Base-by-base conservation (phyloP, 2,888 invertebrate genomes). In the Standfussiana lucernea region DNA sequence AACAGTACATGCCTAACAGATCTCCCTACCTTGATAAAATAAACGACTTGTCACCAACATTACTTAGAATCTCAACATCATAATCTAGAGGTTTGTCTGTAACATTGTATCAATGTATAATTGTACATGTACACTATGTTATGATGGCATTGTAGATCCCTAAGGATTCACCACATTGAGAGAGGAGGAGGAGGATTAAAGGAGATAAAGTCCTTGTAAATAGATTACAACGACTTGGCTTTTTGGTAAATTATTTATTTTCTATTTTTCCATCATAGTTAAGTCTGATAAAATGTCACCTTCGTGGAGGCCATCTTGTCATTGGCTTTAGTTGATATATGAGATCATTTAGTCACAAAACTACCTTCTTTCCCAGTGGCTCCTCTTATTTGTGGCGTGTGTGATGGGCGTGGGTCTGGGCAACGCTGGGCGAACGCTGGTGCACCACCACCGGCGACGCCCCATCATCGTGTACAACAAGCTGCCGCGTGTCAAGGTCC, bases 351-450 rank as follows among this genome's bases (percentile, higher is more conserved):
- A 42, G 42, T n/a, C n/a, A 53, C 24, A 65, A 18, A 53, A 56
- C n/a, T 56, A 3, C 18, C 18, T 79, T 70, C 21, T 65, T 70
- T 84, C 78, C 18, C 85, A 91, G 90, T 91, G 90, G 90, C 80
- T 89, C 73, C 72, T 88, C 42, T 42, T 89, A n/a, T 79, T 91
- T 37, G 66, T 91, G 75, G 71, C 87, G 66, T 85, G 86, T 53
- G 61, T 90, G 32, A 72, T 86, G 45, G 75, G 85, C 0, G 42
- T 86, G 32, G 47, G 71, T 21, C 13, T 79, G 24, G 68, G 68
- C 47, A 72, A 83, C 21, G 72, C 84, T 0, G 82, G 70, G 37
- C 77, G 50, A 1, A 47, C 32, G 10, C 15, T 80, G 28, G 64
- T 71, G 1, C 87, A 75, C 47, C 78, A 61, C 13, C 82, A 79